phyloP scores from a whole-genome alignment of 2,797 vertebrate species.

The Botia almorhae region DNA sequence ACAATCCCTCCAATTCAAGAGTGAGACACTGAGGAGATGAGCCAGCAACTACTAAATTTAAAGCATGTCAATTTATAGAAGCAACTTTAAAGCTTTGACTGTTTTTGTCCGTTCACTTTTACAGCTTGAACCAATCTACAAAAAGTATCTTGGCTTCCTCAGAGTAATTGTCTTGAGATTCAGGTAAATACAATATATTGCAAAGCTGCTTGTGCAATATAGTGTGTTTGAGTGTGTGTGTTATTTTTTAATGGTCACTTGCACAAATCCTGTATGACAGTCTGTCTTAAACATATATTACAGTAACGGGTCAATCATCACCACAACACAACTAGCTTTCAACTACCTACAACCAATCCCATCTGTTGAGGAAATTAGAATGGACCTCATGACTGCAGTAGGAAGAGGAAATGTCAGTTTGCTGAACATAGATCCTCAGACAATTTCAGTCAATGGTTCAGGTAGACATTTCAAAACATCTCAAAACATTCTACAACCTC shows the following conservation, averaged over 20 bases:
- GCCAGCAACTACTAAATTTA: too few species aligned
- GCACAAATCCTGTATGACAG: too few species aligned
- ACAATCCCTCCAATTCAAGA: not conserved
- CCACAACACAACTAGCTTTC: not conserved
- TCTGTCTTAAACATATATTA: not conserved
- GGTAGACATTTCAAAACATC: too few species aligned
- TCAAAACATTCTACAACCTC: too few species aligned
- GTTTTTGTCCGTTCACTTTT: too few species aligned
- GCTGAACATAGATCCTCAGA: not conserved
- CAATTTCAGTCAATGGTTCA: conserved; percentile 10
- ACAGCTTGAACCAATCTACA: conserved; percentile 22
- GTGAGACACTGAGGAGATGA: too few species aligned
- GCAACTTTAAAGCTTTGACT: too few species aligned
- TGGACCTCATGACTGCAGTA: not conserved
- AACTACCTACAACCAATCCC: not conserved
- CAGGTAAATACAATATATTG: not conserved
- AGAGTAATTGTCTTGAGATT: not conserved
- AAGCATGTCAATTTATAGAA: too few species aligned
- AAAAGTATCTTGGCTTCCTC: not conserved
- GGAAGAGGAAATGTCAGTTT: fast-evolving
- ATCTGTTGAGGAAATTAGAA: not conserved
- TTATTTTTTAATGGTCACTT: too few species aligned
- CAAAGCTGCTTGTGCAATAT: too few species aligned
- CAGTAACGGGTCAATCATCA: conserved; percentile 10
- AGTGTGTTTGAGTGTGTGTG: too few species aligned